Evolutionary conservation across 2,113 vertebrate genomes (phyloP).

Genomic region (Cyrtonyx montezumae): DNA sequence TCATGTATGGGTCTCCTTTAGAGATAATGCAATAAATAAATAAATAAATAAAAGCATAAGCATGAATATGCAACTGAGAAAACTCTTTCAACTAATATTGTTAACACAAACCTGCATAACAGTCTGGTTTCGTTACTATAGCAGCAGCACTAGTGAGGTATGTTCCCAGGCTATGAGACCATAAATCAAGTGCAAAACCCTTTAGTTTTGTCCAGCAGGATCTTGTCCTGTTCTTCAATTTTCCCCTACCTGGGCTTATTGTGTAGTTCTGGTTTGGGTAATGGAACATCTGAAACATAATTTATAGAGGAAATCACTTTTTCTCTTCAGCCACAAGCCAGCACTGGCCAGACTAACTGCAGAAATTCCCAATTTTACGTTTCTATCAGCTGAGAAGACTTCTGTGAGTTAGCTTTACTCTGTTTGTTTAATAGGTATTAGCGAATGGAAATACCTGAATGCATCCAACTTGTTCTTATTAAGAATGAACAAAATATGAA

Average conservation of each 20-base stretch:
- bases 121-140: conserved; percentile 61
- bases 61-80: conserved; percentile 27
- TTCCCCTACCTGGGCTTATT: neutral
- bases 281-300: conserved; percentile 40
- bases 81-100: conserved; percentile 24
- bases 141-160: conserved; percentile 53
- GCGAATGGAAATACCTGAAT: neutral
- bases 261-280: conserved; percentile 48
- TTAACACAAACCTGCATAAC: conserved; percentile 20
- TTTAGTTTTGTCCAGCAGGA: conserved; percentile 45
- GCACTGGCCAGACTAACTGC: conserved; percentile 4
- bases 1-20: neutral
- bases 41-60: neutral
- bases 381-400: conserved; percentile 27
- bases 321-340: neutral
- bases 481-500: neutral
- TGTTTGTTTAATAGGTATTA: conserved; percentile 9
- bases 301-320: conserved; percentile 51
- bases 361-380: conserved; percentile 25
- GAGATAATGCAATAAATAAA: neutral
- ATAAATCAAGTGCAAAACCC: conserved; percentile 50
- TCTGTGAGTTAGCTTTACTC: conserved; percentile 10
- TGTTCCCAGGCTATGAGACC: conserved; percentile 37
- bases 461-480: neutral
- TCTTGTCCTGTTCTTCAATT: neutral